These are phyloP conservation scores for Acleris laterana DNA, from an alignment of 2,888 invertebrate species.

Conservation along the genomic window DNA sequence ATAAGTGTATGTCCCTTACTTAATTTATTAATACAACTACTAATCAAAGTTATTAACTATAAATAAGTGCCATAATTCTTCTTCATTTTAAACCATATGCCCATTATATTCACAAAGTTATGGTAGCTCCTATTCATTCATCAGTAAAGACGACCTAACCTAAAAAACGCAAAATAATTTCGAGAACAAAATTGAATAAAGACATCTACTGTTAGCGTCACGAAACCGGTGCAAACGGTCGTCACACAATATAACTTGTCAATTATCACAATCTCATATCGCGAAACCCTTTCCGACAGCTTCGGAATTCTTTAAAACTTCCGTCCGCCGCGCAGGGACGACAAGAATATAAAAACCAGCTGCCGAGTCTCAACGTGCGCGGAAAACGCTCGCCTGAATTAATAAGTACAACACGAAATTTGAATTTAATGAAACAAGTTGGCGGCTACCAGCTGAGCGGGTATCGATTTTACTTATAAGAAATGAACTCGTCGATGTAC, in stretches of 20 bases:
- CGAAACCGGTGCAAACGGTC: constrained; percentile 6
- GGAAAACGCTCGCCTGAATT: constrained; percentile 76
- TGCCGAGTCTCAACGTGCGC: constrained; percentile 65
- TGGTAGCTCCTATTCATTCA: too few species aligned
- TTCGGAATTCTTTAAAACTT: constrained; percentile 50
- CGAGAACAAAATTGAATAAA: too few species aligned
- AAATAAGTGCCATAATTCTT: too few species aligned
- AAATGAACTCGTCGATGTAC: constrained; percentile 51
- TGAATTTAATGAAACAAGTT: constrained; percentile 86
- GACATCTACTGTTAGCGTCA: not conserved
- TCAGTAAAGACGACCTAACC: too few species aligned
- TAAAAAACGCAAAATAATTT: too few species aligned
- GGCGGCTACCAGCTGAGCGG: constrained; percentile 75
- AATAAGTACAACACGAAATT: constrained; percentile 85
- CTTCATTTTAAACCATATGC: too few species aligned
- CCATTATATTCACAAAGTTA: too few species aligned
- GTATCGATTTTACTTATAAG: constrained; percentile 73
- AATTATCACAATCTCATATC: constrained; percentile 43
- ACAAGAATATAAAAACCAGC: constrained; percentile 67
- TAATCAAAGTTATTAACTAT: too few species aligned
- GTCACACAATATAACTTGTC: constrained; percentile 40
- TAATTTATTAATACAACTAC: too few species aligned
- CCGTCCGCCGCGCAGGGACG: constrained; percentile 34
- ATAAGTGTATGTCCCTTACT: too few species aligned
- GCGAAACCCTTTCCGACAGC: constrained; percentile 45